Base-by-base conservation (phyloP, 2,888 invertebrate species). In the Ormyrus pomaceus region DNA sequence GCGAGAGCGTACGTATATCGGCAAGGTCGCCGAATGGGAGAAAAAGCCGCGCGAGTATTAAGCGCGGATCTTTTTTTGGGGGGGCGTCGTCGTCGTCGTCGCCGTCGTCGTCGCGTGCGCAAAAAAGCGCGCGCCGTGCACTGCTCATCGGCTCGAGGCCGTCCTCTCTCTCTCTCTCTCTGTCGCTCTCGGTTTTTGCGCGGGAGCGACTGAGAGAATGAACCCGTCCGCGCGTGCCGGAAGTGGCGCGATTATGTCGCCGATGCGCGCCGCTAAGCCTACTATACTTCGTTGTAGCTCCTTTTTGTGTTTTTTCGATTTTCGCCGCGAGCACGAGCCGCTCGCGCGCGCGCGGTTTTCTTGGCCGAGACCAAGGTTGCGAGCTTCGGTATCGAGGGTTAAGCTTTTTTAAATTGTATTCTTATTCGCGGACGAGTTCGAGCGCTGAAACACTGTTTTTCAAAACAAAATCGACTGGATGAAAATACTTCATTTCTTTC, bases 221-320 rank as follows among this genome's bases (percentile, higher is more conserved):
- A 61, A 11, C 74, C 53, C 75, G 55, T 48, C 59, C 72, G 71
- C 66, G 80, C 79, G 59, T 75, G 70, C 71, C 80, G 80, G 76
- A 80, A 76, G 77, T 51, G 55, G 48, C 53, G 45, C 34, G 72
- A 69, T 80, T 80, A 72, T 77, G 80, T 80, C 80, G 73, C 79
- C 56, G 53, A 10, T 9, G 8, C 13, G 51, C n/a, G 62, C 6
- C 56, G 13, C 10, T 8, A 13, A n/a, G 56, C 53, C 34, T 8
- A 58, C 19, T 19, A 13, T 5, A 1, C 58, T 58, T 11, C n/a
- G n/a, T 34, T 4, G n/a, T 51, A 34, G 6, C 45, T 68, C 66
- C 7, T 53, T 51, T 71, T n/a, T 55, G 9, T 58, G 61, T 70
- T 65, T 66, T 66, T 80, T 68, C 78, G 55, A 10, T 34, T 48